These are phyloP conservation scores for Gymnarchus niloticus DNA, from an alignment of 2,113 vertebrate genomes.

Conservation along the genomic window DNA sequence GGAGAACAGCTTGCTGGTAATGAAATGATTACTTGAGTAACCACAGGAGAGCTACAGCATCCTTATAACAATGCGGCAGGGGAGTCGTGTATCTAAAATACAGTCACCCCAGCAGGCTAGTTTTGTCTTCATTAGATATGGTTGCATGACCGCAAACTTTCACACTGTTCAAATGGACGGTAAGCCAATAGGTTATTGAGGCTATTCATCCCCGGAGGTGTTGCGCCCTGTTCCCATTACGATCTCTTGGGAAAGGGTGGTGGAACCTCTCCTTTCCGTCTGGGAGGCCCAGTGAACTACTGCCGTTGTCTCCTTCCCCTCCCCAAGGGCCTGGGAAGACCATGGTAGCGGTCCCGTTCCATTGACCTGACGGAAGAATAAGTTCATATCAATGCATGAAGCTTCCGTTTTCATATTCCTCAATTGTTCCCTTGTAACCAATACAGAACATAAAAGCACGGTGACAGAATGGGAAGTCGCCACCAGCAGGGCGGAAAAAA, in stretches of 20 bases:
- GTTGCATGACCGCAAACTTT: slow-evolving; percentile 17
- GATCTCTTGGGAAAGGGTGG: slow-evolving; percentile 46
- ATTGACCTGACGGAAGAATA: slow-evolving; percentile 49
- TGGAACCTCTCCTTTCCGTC: slow-evolving; percentile 29
- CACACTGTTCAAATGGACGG: slow-evolving; percentile 1
- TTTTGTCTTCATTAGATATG: neutral
- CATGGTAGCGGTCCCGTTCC: slow-evolving; percentile 40
- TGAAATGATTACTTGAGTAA: neutral
- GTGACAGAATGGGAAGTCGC: slow-evolving; percentile 47
- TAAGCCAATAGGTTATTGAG: slow-evolving; percentile 19
- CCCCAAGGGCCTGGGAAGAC: slow-evolving; percentile 17
- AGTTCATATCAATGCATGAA: slow-evolving; percentile 46
- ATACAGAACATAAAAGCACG: slow-evolving; percentile 61
- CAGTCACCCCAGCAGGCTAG: neutral
- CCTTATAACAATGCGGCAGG: neutral
- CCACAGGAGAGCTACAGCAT: neutral
- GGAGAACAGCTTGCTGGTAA: neutral
- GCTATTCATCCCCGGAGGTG: slow-evolving; percentile 25
- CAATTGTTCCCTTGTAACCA: slow-evolving; percentile 61
- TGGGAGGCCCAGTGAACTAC: slow-evolving; percentile 19
- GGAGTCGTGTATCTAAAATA: neutral
- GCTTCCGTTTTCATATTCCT: slow-evolving; percentile 51
- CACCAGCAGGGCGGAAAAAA: slow-evolving; percentile 21
- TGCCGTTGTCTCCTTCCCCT: slow-evolving; percentile 27
- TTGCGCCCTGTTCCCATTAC: slow-evolving; percentile 25